Percentiles rank a stretch among this genome's conserved stretches.
Conservation (phyloP, 2,797 vertebrate genomes). For the Percopsis omiscomaycus region DNA sequence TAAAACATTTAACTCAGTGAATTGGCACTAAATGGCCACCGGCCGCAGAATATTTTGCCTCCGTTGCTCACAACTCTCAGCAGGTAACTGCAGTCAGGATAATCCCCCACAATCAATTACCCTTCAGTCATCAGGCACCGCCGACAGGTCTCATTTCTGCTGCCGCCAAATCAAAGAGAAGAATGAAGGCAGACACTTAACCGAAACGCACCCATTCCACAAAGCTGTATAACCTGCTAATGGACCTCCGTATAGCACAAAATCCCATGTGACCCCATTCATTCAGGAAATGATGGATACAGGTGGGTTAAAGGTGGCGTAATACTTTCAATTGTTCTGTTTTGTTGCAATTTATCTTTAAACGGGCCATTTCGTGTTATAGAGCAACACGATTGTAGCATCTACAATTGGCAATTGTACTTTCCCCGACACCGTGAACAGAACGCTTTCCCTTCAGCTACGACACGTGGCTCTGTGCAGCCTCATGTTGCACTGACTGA, state of each 20-base stretch:
- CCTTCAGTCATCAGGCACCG: constrained; percentile 69
- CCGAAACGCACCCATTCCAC: constrained; percentile 30
- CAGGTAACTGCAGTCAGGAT: constrained; percentile 64
- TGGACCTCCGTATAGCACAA: constrained; percentile 21
- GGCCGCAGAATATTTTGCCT: constrained; percentile 48
- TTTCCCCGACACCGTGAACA: constrained; percentile 18
- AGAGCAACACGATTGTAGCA: background rate
- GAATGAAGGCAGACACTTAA: constrained; percentile 59
- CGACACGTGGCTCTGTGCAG: background rate
- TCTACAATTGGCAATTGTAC: constrained; percentile 24
- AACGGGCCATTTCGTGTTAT: constrained; percentile 24
- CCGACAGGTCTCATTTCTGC: constrained; percentile 53
- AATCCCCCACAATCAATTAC: constrained; percentile 77
- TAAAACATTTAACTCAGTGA: background rate
- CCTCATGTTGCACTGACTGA: no score
- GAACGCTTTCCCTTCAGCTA: background rate
- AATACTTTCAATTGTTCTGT: constrained; percentile 27
- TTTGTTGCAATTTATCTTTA: constrained; percentile 27
- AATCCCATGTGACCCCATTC: constrained; percentile 23
- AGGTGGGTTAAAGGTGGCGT: constrained; percentile 39
- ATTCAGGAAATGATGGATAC: constrained; percentile 37
- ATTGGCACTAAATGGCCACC: constrained; percentile 6
- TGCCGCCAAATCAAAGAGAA: constrained; percentile 44
- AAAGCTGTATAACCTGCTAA: constrained; percentile 52
- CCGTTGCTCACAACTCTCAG: constrained; percentile 49